Evolutionary conservation across 2,797 vertebrate genomes (phyloP).

Genomic region (Aphelocoma californica): DNA sequence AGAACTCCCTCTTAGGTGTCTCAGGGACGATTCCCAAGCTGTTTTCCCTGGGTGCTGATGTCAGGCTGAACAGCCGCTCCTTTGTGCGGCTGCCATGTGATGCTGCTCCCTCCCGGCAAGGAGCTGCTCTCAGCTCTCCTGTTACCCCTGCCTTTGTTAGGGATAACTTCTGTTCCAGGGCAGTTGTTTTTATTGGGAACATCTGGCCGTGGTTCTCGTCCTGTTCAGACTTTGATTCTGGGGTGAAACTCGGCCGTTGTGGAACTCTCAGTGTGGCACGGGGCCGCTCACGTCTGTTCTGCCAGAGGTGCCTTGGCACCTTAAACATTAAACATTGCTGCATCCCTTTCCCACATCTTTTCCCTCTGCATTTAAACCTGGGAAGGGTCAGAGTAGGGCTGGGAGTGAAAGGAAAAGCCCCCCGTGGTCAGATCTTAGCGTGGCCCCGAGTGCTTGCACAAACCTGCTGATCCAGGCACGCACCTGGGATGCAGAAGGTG

Average conservation of each 20-base stretch:
- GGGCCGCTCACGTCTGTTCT: accelerated
- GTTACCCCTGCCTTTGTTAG: not conserved
- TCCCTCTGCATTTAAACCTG: not conserved
- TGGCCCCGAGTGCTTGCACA: not conserved
- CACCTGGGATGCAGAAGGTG: not conserved
- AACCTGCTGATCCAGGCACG: accelerated
- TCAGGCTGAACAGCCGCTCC: not conserved
- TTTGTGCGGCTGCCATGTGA: not conserved
- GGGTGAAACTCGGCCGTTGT: accelerated
- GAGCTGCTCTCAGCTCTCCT: not conserved
- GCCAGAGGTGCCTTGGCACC: not conserved
- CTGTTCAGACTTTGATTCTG: not conserved
- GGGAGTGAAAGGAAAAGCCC: not conserved
- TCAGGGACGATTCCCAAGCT: not conserved
- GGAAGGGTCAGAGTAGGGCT: not conserved
- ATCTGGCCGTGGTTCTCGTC: not conserved
- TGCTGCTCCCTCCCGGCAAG: not conserved
- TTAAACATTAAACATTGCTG: not conserved
- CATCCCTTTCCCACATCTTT: not conserved
- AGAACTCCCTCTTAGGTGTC: not conserved
- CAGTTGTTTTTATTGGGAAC: not conserved
- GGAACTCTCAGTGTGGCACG: accelerated
- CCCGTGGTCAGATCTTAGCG: accelerated
- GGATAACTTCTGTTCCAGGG: not conserved
- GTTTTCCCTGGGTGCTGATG: not conserved